Percentiles rank a stretch among this genome's conserved stretches.
These are phyloP conservation scores for Caenorhabditis tropicalis DNA, from an alignment of 1,140 invertebrate genomes.

Conservation along the genomic window DNA sequence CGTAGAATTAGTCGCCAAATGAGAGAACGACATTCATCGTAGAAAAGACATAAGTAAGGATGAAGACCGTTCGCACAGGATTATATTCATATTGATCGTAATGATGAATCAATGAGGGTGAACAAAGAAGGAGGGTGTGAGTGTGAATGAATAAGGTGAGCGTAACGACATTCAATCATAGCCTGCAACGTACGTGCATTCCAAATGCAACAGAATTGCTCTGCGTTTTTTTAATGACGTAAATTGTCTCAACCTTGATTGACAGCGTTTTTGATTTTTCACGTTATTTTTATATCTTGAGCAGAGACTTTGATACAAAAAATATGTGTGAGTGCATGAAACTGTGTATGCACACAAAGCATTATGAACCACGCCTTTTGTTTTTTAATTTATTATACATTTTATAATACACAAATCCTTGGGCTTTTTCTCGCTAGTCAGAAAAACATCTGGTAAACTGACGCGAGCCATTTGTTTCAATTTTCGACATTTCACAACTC, in stretches of 20 bases:
- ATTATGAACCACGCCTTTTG: too few species aligned
- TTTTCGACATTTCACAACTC: slow-evolving; percentile 23
- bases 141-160: neutral
- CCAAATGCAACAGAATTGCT: neutral
- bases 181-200: neutral
- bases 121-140: neutral
- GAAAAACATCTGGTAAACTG: neutral
- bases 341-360: too few species aligned
- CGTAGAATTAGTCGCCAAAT: too few species aligned
- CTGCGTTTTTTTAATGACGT: too few species aligned
- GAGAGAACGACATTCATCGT: too few species aligned
- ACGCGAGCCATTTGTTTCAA: neutral
- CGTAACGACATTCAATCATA: neutral
- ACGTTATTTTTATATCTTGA: too few species aligned
- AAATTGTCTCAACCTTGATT: too few species aligned
- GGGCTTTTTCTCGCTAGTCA: neutral
- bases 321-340: too few species aligned
- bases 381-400: too few species aligned
- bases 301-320: too few species aligned
- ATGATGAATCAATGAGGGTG: neutral
- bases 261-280: too few species aligned
- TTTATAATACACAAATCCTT: neutral
- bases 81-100: neutral
- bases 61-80: neutral
- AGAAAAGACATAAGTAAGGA: too few species aligned